phyloP scores from a whole-genome alignment of 2,113 vertebrate genomes.

The Sylvia atricapilla region DNA sequence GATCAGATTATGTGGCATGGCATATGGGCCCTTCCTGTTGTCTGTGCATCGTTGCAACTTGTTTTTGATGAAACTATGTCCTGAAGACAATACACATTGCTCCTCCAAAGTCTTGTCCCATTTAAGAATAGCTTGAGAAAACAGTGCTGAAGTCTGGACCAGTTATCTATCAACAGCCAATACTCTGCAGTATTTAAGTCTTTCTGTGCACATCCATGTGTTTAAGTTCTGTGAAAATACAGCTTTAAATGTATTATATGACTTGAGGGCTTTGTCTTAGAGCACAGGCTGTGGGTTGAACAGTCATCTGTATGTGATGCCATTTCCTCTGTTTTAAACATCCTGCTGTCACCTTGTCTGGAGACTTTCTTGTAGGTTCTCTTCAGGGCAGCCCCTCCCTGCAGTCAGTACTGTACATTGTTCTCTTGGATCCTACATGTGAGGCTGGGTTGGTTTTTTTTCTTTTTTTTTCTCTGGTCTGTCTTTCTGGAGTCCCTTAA shows the following conservation, averaged over 20 bases:
- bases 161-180: neutral
- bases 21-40: neutral
- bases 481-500: neutral
- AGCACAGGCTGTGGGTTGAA: neutral
- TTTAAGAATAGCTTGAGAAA: neutral
- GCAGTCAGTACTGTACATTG: neutral
- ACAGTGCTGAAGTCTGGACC: neutral
- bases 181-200: neutral
- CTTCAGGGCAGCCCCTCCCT: neutral
- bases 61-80: neutral
- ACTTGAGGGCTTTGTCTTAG: neutral
- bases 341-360: neutral
- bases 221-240: neutral
- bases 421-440: neutral
- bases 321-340: neutral
- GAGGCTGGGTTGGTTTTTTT: fast-evolving
- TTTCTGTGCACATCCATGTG: neutral
- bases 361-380: neutral
- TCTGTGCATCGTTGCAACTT: neutral
- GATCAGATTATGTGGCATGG: neutral
- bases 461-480: fast-evolving
- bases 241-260: neutral
- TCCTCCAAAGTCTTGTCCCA: neutral
- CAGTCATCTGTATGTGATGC: neutral
- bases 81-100: neutral